A percentile compares a stretch with the other conserved stretches of the same genome.
phyloP scores from a whole-genome alignment of 2,888 invertebrate genomes.

The Macaria liturata region DNA sequence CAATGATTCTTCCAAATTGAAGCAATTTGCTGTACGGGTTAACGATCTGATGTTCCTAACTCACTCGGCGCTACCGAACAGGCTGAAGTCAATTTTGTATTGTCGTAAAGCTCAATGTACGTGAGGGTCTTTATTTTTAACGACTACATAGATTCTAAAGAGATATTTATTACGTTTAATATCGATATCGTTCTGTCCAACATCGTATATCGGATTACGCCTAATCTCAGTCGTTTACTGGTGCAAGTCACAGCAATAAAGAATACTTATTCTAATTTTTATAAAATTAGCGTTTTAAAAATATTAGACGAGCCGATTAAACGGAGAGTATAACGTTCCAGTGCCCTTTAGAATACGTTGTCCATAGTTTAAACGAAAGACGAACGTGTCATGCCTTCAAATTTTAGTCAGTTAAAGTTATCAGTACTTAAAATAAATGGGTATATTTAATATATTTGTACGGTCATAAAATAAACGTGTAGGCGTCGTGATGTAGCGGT shows the following conservation, averaged over 20 bases:
- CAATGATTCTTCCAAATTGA: slow-evolving; percentile 77
- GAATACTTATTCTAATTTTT: slow-evolving; percentile 67
- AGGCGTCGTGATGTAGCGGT: slow-evolving; percentile 63
- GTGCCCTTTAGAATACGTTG: slow-evolving; percentile 81
- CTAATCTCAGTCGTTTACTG: slow-evolving; percentile 67
- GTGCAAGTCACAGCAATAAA: slow-evolving; percentile 78
- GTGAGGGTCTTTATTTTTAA: slow-evolving; percentile 73
- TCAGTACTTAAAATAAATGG: slow-evolving; percentile 78
- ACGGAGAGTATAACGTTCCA: slow-evolving; percentile 78
- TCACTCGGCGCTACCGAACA: slow-evolving; percentile 59
- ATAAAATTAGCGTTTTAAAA: slow-evolving; percentile 74
- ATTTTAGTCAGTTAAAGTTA: slow-evolving; percentile 78
- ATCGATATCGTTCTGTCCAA: slow-evolving; percentile 73
- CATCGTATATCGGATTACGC: slow-evolving; percentile 60
- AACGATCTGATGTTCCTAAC: slow-evolving; percentile 82
- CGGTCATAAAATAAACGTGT: slow-evolving; percentile 47
- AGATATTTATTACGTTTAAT: slow-evolving; percentile 58
- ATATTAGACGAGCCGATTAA: slow-evolving; percentile 68
- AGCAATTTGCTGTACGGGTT: slow-evolving; percentile 78
- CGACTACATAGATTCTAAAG: slow-evolving; percentile 59
- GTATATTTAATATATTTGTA: slow-evolving; percentile 53
- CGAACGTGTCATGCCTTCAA: slow-evolving; percentile 80
- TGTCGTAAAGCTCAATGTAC: slow-evolving; percentile 79
- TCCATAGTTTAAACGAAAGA: slow-evolving; percentile 73
- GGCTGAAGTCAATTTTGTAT: slow-evolving; percentile 77